Conservation (phyloP, 2,113 vertebrate genomes). For the Chaetodon auriga region DNA sequence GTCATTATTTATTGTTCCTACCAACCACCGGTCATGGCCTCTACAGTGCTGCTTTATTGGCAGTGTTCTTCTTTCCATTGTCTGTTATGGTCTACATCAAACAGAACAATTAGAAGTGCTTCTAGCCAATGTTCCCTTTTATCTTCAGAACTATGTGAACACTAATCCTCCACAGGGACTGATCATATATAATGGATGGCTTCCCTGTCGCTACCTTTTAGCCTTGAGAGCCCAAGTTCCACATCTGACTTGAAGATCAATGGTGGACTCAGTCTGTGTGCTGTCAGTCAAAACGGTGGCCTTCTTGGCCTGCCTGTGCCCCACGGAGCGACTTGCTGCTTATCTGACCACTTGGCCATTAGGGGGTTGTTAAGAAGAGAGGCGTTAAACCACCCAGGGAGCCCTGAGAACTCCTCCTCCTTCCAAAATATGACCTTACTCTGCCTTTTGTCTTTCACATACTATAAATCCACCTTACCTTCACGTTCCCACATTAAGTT, state of each 20-base stretch:
- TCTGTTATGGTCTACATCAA: slow-evolving; percentile 67
- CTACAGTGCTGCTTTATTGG: slow-evolving; percentile 55
- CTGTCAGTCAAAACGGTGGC: slow-evolving; percentile 75
- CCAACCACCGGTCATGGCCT: slow-evolving; percentile 58
- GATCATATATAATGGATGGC: slow-evolving; percentile 79
- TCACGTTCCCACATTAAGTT: neutral
- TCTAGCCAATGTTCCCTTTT: slow-evolving; percentile 61
- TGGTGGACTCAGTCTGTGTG: slow-evolving; percentile 64
- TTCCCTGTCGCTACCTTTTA: slow-evolving; percentile 76
- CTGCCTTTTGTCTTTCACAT: neutral
- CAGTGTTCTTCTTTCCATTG: slow-evolving; percentile 33
- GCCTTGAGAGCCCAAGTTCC: slow-evolving; percentile 70
- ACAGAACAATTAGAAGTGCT: slow-evolving; percentile 74
- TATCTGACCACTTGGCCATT: slow-evolving; percentile 55
- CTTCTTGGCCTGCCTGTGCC: slow-evolving; percentile 43
- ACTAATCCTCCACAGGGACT: slow-evolving; percentile 67
- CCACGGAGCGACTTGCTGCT: slow-evolving; percentile 49
- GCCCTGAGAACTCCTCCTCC: slow-evolving; percentile 9
- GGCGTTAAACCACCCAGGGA: slow-evolving; percentile 35
- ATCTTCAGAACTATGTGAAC: slow-evolving; percentile 62
- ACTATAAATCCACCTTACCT: neutral
- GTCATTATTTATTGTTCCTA: slow-evolving; percentile 59
- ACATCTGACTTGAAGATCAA: slow-evolving; percentile 78
- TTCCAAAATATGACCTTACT: neutral
- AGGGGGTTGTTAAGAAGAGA: slow-evolving; percentile 47